Evolutionary conservation across 2,888 invertebrate species (phyloP).

Genomic region (Dryococelus australis): DNA sequence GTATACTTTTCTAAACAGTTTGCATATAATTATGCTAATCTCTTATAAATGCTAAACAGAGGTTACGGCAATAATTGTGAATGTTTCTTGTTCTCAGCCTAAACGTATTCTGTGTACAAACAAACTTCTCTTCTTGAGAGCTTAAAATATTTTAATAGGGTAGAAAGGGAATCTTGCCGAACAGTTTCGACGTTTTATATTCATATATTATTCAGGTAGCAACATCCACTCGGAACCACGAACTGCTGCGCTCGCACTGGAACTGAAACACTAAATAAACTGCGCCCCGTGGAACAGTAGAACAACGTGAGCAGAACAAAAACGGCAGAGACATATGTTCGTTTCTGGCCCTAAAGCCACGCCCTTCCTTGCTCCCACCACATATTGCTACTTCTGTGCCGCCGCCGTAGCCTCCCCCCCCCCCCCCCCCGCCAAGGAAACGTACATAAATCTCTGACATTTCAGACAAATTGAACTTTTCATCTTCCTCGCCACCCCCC

Average conservation of each 20-base stretch:
- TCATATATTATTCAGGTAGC: constrained; percentile 1
- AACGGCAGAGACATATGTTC: constrained; percentile 9
- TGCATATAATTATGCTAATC: too few relatives aligned
- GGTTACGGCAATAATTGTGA: background rate
- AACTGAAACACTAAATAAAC: constrained; percentile 1
- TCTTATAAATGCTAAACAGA: too few relatives aligned
- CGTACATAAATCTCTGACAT: background rate
- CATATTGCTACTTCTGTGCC: background rate
- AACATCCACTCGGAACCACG: background rate
- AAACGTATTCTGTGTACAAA: background rate
- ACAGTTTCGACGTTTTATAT: background rate
- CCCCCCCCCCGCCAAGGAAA: background rate
- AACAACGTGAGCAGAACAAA: background rate
- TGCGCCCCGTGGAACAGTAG: background rate
- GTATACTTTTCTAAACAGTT: too few relatives aligned
- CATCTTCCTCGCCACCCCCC: background rate
- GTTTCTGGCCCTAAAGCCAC: background rate
- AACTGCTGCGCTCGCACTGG: background rate
- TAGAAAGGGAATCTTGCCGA: background rate
- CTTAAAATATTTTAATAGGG: background rate
- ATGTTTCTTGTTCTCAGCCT: background rate
- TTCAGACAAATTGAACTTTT: constrained; percentile 16
- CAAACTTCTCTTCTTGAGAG: background rate
- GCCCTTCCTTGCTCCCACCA: constrained; percentile 7
- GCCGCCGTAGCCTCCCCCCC: background rate